A percentile compares a stretch with the other conserved stretches of the same genome.
Evolutionary conservation across 2,113 vertebrate genomes (phyloP).

Genomic region (Abramis brama): DNA sequence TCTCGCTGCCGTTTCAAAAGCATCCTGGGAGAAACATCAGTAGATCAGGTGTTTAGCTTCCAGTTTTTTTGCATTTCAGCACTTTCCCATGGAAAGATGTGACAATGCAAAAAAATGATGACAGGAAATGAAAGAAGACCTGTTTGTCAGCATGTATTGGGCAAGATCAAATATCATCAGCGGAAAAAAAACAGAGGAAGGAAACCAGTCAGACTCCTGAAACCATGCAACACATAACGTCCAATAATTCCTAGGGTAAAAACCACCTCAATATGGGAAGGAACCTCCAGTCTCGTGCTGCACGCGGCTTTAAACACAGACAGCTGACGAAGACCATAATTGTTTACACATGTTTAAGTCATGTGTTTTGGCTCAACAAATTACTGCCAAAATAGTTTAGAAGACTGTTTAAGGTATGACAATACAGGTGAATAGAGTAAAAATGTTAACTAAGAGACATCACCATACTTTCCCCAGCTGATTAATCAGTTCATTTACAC

Average conservation of each 20-base stretch:
- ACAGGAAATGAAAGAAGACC: constrained; percentile 24
- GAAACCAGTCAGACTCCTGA: constrained; percentile 24
- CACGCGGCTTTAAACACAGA: constrained; percentile 17
- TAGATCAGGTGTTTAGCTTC: constrained; percentile 54
- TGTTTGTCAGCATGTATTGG: neutral
- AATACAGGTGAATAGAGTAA: neutral
- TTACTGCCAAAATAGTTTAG: neutral
- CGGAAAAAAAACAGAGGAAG: constrained; percentile 7
- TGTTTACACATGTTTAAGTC: neutral
- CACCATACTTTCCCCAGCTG: neutral
- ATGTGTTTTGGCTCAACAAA: neutral
- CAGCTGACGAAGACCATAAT: neutral
- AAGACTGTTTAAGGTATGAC: neutral
- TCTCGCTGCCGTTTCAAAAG: constrained; percentile 85
- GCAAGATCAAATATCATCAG: constrained; percentile 30
- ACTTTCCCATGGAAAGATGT: neutral
- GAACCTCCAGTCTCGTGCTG: neutral
- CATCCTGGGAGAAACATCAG: constrained; percentile 79
- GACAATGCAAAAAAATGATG: neutral
- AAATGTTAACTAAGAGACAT: too few species aligned
- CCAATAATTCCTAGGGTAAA: neutral
- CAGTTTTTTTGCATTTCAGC: neutral
- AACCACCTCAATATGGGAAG: neutral
- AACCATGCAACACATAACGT: neutral
- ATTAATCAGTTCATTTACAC: neutral